A percentile compares a stretch with the other conserved stretches of the same genome.
phyloP scores from a whole-genome alignment of 2,113 vertebrate species.

The Phainopepla nitens region DNA sequence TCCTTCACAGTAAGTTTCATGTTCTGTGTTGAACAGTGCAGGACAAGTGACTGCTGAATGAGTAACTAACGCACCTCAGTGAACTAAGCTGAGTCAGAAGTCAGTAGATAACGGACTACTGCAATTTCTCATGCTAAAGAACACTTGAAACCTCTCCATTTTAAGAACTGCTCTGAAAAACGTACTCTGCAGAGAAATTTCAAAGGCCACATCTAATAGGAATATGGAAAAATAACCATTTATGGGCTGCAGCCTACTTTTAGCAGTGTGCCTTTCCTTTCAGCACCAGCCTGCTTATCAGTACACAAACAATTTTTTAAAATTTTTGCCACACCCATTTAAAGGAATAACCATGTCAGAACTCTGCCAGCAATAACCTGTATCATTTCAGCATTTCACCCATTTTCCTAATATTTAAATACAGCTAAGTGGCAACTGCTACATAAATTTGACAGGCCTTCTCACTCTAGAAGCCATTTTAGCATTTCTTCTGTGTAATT shows the following conservation, averaged over 20 bases:
- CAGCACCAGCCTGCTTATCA: slow-evolving; percentile 44
- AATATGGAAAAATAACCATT: not conserved
- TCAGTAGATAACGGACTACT: not conserved
- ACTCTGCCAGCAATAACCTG: not conserved
- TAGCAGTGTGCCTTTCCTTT: not conserved
- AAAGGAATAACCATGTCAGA: not conserved
- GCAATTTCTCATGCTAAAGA: not conserved
- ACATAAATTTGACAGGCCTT: not conserved
- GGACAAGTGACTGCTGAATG: not conserved
- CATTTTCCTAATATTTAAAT: not conserved
- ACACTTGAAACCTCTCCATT: not conserved
- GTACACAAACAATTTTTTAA: not conserved
- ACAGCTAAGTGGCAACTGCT: not conserved
- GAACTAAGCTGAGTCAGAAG: not conserved
- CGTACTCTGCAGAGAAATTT: not conserved
- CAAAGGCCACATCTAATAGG: not conserved
- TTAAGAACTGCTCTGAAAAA: not conserved
- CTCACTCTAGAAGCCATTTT: not conserved
- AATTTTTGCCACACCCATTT: slow-evolving; percentile 40
- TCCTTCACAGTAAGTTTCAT: not conserved
- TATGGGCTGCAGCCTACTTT: not conserved
- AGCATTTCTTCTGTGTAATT: not conserved
- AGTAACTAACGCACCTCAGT: not conserved
- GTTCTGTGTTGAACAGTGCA: not conserved
- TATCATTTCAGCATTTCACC: not conserved